Evolutionary conservation across 2,888 invertebrate species (phyloP).

Genomic region (Andrena hattorfiana): DNA sequence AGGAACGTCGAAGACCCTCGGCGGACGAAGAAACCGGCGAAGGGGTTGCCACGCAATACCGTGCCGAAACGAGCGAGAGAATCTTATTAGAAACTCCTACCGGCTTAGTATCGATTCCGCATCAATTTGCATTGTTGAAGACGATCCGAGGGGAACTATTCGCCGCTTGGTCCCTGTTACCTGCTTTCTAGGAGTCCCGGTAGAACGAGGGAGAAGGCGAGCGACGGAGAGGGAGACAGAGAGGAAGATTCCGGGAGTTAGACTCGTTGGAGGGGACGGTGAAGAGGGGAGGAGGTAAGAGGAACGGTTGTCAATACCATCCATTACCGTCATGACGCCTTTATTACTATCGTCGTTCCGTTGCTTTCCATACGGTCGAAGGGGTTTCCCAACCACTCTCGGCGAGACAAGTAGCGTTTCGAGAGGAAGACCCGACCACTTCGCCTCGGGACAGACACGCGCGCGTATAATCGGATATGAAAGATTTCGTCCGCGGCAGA

Average conservation of each 20-base stretch:
- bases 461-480: slow-evolving; percentile 53
- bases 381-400: slow-evolving; percentile 38
- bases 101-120: slow-evolving; percentile 79
- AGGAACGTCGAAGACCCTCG: slow-evolving; percentile 5
- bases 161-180: slow-evolving; percentile 63
- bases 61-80: slow-evolving; percentile 61
- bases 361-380: slow-evolving; percentile 52
- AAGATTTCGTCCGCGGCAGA: slow-evolving; percentile 53
- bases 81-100: slow-evolving; percentile 80
- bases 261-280: neutral
- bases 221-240: neutral
- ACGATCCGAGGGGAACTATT: slow-evolving; percentile 71
- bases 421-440: slow-evolving; percentile 28
- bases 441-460: slow-evolving; percentile 35
- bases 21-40: slow-evolving; percentile 19
- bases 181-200: slow-evolving; percentile 38
- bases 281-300: neutral
- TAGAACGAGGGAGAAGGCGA: neutral
- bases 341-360: slow-evolving; percentile 65
- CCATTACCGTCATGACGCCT: slow-evolving; percentile 69
- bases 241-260: slow-evolving; percentile 30
- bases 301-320: slow-evolving; percentile 70
- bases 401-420: slow-evolving; percentile 40
- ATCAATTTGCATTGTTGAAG: slow-evolving; percentile 78
- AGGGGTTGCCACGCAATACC: slow-evolving; percentile 44